Evolutionary conservation across 2,113 vertebrate species (phyloP).

Genomic region (Anas platyrhynchos): DNA sequence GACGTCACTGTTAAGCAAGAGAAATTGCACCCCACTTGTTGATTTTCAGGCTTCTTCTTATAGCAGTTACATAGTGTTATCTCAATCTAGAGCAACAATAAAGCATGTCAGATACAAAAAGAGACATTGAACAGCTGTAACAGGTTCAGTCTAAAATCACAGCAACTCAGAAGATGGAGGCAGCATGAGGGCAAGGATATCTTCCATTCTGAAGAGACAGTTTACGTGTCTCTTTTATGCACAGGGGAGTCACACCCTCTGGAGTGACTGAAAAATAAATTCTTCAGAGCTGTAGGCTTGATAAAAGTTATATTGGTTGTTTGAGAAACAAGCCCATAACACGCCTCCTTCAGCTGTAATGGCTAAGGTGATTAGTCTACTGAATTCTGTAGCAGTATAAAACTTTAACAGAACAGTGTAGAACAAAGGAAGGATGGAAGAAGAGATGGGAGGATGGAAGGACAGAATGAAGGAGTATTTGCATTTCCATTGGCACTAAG

Average conservation of each 20-base stretch:
- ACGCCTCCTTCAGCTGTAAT: background rate
- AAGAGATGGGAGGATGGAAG: background rate
- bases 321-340: background rate
- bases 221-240: background rate
- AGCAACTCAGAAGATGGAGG: background rate
- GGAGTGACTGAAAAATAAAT: background rate
- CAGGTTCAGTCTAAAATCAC: background rate
- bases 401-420: background rate
- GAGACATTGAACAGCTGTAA: background rate
- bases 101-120: constrained; percentile 15
- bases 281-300: background rate
- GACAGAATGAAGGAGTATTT: background rate
- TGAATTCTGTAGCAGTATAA: background rate
- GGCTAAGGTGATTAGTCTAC: background rate
- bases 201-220: background rate
- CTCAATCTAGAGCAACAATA: constrained; percentile 28
- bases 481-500: background rate
- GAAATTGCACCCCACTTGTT: constrained; percentile 40
- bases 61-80: background rate
- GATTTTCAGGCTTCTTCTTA: constrained; percentile 12
- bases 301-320: background rate
- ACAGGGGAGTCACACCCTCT: background rate
- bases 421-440: background rate
- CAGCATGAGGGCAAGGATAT: background rate
- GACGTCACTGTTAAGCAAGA: constrained; percentile 38